Conservation (phyloP, 2,113 vertebrate genomes). For the Pteropus alecto region DNA sequence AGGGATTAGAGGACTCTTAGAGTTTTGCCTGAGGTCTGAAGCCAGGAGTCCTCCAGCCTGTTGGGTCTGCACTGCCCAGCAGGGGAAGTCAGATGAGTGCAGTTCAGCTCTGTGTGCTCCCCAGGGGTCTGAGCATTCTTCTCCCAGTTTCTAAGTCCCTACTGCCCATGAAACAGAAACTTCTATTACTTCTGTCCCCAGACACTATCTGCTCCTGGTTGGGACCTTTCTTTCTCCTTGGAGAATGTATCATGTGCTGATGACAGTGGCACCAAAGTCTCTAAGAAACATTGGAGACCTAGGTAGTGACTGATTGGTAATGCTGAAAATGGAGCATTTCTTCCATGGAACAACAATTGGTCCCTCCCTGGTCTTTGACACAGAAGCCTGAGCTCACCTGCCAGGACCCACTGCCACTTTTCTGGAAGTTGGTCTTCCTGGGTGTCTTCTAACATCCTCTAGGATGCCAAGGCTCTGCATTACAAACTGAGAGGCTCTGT, state of each 20-base stretch:
- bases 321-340: neutral
- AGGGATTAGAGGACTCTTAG: neutral
- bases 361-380: neutral
- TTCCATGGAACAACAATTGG: neutral
- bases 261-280: neutral
- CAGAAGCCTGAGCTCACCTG: rapidly evolving
- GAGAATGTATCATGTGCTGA: neutral
- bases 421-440: neutral
- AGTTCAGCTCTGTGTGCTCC: neutral
- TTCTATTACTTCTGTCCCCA: neutral
- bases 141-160: neutral
- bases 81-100: neutral
- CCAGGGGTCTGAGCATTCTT: neutral
- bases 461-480: neutral
- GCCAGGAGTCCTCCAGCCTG: neutral
- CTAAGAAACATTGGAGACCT: neutral
- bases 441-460: neutral
- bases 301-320: too few relatives aligned
- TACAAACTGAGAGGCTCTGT: neutral
- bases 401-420: rapidly evolving
- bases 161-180: neutral
- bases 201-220: neutral
- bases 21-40: neutral
- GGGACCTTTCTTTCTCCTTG: neutral
- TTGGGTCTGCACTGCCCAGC: neutral